These are phyloP conservation scores for Mycogona germanica DNA, from an alignment of 2,888 invertebrate genomes.

Conservation along the genomic window DNA sequence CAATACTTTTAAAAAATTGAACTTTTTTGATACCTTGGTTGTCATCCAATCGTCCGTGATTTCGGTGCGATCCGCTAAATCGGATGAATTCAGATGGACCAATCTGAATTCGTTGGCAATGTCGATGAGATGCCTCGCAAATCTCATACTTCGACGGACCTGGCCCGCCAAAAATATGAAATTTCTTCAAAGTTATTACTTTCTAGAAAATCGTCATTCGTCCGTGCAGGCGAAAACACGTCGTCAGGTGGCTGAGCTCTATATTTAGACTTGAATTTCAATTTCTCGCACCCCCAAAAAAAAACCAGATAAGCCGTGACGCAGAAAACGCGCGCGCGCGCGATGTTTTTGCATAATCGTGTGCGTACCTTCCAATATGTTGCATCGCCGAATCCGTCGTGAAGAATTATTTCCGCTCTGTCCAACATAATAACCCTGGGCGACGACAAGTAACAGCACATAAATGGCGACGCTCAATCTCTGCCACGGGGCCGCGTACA, in stretches of 20 bases:
- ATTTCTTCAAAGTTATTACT: not conserved
- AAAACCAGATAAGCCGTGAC: too few relatives aligned
- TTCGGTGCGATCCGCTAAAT: constrained; percentile 45
- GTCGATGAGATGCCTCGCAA: constrained; percentile 51
- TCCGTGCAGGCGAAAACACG: too few relatives aligned
- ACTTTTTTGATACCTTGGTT: constrained; percentile 38
- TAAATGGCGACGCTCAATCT: too few relatives aligned
- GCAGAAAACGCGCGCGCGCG: not conserved
- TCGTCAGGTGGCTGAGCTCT: too few relatives aligned
- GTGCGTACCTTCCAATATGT: constrained; percentile 68
- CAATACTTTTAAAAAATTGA: not conserved
- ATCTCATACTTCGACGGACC: constrained; percentile 71
- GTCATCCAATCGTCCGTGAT: constrained; percentile 48
- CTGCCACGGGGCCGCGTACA: too few relatives aligned
- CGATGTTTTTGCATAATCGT: not conserved
- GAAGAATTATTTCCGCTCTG: constrained; percentile 75
- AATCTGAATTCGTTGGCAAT: constrained; percentile 55
- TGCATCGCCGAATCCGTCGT: constrained; percentile 70
- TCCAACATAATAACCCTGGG: constrained; percentile 51
- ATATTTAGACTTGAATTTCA: too few relatives aligned
- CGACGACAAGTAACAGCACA: not conserved
- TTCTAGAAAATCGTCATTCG: too few relatives aligned
- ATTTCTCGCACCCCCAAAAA: too few relatives aligned
- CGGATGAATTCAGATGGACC: constrained; percentile 48
- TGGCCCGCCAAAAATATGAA: constrained; percentile 18